Base-by-base conservation (phyloP, 2,888 invertebrate genomes). In the Anoplius nigerrimus region DNA sequence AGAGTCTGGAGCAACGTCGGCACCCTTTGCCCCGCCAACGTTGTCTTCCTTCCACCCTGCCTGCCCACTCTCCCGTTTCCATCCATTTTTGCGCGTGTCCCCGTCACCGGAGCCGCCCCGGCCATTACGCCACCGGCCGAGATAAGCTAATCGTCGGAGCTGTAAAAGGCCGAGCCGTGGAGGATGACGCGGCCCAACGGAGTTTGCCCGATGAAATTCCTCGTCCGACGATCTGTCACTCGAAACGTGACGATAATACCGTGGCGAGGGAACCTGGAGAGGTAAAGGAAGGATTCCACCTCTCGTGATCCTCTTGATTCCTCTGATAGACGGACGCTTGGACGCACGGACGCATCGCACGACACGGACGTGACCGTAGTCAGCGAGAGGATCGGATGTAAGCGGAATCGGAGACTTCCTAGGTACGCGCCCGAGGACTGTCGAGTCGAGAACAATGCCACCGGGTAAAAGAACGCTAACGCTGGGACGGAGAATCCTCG, bases 81-180 rank as follows among this genome's bases (percentile, higher is more conserved):
- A 6, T 34, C 34, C 34, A 34, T 34, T 34, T 34, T 34, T 34
- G 34, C 34, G 34, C 34, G 34, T 34, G 34, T 34, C 8, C 11
- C 34, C 34, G 34, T 34, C 34, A 34, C 11, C 34, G 34, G 34
- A 34, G 48, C 46, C 15, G 15, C 16, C 2, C 46, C 34, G 68
- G 71, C 74, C 75, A 71, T 75, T 80, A 81, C 73, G 66, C 57
- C 56, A 66, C 55, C 51, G 46, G 27, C 62, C 24, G 21, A 76
- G 80, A 81, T 82, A 82, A 81, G 79, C 76, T 84, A 82, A 84
- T 84, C 84, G 78, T 59, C 65, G n/a, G n/a, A n/a, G 66, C 69
- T 72, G 78, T 79, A 84, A 81, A 79, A 73, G 48, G 75, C 62
- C 68, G 73, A 69, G 69, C 77, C 82, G 76, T 71, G 66, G n/a